Conservation (phyloP, 2,113 vertebrate species). For the Gallinago jamesoni region DNA sequence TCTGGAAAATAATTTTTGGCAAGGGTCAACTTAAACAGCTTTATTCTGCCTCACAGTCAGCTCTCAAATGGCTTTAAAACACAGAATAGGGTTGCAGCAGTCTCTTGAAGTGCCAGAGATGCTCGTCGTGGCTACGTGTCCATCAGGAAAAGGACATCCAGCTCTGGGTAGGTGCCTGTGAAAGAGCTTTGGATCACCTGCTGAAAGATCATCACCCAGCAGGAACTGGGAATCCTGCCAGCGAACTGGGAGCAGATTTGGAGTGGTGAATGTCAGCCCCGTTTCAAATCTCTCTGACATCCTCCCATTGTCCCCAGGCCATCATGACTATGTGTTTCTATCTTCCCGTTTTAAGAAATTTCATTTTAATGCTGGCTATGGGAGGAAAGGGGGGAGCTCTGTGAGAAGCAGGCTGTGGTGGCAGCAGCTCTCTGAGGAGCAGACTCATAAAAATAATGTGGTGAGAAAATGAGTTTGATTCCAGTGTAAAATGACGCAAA, state of each 20-base stretch:
- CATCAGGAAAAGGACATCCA: background rate
- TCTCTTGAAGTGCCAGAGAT: background rate
- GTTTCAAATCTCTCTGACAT: background rate
- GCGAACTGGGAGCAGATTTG: background rate
- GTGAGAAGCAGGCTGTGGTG: background rate
- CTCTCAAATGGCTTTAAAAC: background rate
- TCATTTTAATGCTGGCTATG: background rate
- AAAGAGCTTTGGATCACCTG: background rate
- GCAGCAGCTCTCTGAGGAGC: background rate
- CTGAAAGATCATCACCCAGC: background rate
- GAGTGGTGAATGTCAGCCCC: background rate
- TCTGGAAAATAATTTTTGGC: conserved; percentile 36
- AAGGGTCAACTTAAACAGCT: background rate
- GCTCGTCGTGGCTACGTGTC: background rate
- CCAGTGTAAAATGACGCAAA: background rate
- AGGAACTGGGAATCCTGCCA: background rate
- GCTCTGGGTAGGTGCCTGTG: background rate
- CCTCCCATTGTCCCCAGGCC: rapidly evolving
- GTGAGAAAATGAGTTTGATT: background rate
- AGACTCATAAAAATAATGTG: background rate
- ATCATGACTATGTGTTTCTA: rapidly evolving
- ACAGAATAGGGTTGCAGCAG: background rate
- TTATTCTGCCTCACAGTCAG: background rate
- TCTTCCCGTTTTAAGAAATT: background rate
- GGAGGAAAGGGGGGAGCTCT: background rate